Evolutionary conservation across 2,888 invertebrate species (phyloP).

Genomic region (Imbricaverruca yamaguchii): DNA sequence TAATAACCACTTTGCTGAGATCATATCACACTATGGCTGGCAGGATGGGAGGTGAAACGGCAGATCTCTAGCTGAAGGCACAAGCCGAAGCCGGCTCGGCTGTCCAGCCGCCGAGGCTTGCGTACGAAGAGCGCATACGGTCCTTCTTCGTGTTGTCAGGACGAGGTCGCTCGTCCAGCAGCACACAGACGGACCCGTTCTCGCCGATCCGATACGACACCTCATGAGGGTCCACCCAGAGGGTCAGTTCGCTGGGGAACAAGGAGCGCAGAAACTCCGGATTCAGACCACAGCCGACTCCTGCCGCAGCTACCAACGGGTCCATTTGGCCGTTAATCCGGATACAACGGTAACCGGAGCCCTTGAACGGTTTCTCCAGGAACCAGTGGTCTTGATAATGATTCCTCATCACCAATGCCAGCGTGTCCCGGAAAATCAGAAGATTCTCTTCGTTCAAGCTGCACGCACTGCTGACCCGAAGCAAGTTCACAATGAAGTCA

Average conservation of each 20-base stretch:
- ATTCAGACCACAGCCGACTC: constrained; percentile 53
- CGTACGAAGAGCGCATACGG: neutral
- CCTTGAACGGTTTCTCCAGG: constrained; percentile 60
- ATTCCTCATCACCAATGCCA: constrained; percentile 44
- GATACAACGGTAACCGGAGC: constrained; percentile 63
- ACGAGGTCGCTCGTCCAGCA: constrained; percentile 43
- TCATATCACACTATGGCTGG: constrained; percentile 20
- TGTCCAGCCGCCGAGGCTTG: neutral
- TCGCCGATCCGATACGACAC: constrained; percentile 60
- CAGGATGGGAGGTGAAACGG: constrained; percentile 10
- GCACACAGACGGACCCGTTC: constrained; percentile 54
- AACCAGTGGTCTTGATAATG: constrained; percentile 64
- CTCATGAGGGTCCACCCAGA: constrained; percentile 69
- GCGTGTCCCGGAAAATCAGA: constrained; percentile 44
- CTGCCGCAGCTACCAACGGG: constrained; percentile 57
- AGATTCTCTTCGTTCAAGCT: constrained; percentile 40
- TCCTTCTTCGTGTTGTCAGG: neutral
- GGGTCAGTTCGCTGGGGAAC: constrained; percentile 61
- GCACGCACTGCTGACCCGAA: constrained; percentile 39
- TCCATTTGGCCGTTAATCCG: constrained; percentile 64
- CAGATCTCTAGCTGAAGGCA: neutral
- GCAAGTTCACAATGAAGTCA: constrained; percentile 47
- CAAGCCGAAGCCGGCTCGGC: neutral
- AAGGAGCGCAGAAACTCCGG: constrained; percentile 50
- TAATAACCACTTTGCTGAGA: constrained; percentile 20